A percentile compares a stretch with the other conserved stretches of the same genome.
Conservation (phyloP, 1,140 invertebrate genomes). For the Drosophila hydei region DNA sequence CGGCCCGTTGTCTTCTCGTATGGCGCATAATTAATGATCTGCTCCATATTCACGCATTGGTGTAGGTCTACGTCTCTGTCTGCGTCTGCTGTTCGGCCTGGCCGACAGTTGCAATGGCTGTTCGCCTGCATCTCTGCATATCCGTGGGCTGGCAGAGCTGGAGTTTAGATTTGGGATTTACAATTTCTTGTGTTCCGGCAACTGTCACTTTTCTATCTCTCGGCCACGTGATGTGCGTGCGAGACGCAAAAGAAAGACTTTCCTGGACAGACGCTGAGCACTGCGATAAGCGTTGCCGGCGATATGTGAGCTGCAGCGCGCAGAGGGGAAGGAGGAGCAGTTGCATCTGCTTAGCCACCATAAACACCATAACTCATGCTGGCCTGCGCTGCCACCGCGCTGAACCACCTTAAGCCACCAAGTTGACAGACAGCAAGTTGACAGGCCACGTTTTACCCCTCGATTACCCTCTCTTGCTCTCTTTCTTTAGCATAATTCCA, state of each 20-base stretch:
- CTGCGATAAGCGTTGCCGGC: conserved; percentile 40
- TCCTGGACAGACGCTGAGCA: conserved; percentile 39
- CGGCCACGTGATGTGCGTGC: conserved; percentile 67
- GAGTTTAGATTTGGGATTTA: conserved; percentile 54
- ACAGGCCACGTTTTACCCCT: conserved; percentile 54
- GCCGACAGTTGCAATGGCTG: conserved; percentile 28
- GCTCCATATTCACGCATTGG: conserved; percentile 81
- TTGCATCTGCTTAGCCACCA: conserved; percentile 59
- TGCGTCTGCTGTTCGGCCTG: neutral
- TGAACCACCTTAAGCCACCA: conserved; percentile 56
- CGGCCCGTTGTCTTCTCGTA: conserved; percentile 33
- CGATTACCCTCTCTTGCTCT: neutral
- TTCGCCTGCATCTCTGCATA: conserved; percentile 61
- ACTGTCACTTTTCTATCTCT: conserved; percentile 76
- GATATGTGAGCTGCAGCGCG: conserved; percentile 20
- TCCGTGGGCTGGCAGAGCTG: conserved; percentile 53
- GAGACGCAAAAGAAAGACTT: conserved; percentile 69
- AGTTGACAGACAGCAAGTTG: conserved; percentile 72
- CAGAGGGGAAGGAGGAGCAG: conserved; percentile 22
- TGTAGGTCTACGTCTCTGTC: conserved; percentile 65
- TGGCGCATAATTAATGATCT: conserved; percentile 82
- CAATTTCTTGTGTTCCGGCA: conserved; percentile 67
- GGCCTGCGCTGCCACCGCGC: neutral
- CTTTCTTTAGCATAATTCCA: conserved; percentile 48
- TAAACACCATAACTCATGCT: conserved; percentile 45